Base-by-base conservation (phyloP, 2,888 invertebrate genomes). In the Strigamia crassipes region DNA sequence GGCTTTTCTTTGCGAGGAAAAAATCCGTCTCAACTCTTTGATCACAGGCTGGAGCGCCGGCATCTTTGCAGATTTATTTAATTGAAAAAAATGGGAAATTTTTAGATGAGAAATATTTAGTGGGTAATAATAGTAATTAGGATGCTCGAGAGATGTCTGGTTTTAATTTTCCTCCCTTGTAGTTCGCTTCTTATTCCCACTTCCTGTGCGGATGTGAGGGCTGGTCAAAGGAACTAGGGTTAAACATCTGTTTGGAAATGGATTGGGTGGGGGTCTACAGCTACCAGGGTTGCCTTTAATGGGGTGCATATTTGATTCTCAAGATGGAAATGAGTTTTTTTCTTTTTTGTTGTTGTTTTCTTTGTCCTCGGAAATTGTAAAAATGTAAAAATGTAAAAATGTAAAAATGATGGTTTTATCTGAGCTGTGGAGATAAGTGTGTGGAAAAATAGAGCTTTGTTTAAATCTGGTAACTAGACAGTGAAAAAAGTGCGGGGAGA, bases 151-250 rank as follows among this genome's bases (percentile, higher is more conserved):
- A 46, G 18, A 73, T 73, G 73, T 73, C 73, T 73, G 73, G 27
- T 73, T 73, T 73, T 73, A 73, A 73, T 73, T 73, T 56, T 18
- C 56, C 21, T 56, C 56, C 38, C 56, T 18, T 18, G 18, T 56
- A 9, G 56, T 56, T 56, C 6, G n/a, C n/a, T 56, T 31, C 27
- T 27, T 31, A 73, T 23, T 15, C 31, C 27, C 73, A 73, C 73
- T 73, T 73, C 73, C 73, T 73, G 73, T 73, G 73, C 73, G 73
- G 73, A 73, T 73, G 31, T 73, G 13, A 73, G 73, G 73, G 23
- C 73, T 73, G 73, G 73, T 23, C 23, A 31, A 23, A 73, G n/a
- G 23, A 23, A 31, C 31, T 12, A 27, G 73, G 73, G 73, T 73
- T 73, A 73, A 73, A 73, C 73, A 73, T 73, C 73, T 73, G 61